Base-by-base conservation (phyloP, 1,140 invertebrate genomes). In the Mya arenaria region DNA sequence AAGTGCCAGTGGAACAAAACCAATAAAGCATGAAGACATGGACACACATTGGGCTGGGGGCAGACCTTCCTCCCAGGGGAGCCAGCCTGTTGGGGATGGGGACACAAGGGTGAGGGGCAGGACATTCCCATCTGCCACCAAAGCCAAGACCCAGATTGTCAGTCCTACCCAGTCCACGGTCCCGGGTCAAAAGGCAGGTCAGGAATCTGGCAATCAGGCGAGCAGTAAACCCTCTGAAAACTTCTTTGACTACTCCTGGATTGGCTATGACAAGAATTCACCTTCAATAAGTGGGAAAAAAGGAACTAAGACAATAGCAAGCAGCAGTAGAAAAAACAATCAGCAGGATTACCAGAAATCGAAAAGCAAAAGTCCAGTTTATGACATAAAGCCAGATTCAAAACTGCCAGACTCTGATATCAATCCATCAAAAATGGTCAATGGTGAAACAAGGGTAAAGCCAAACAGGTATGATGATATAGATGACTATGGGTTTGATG, bases 201-300 rank as follows among this genome's bases (percentile, higher is more conserved):
- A 75, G 25, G 25, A n/a, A n/a, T 10, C 48, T n/a, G 48, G 48
- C 48, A 17, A 52, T 17, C 48, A 3, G 19, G 60, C 19, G 3
- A 17, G 28, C 32, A 30, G 36, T 36, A 36, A 34, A 5, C 32
- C 56, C 30, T 80, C 77, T 37, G 77, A 80, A 58, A 66, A 55
- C 17, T 71, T 71, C 32, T 19, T 44, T 5, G 77, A 80, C 36
- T 80, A 71, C 44, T 55, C 77, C 3, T 80, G 77, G 77, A 10
- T 80, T 44, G 60, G 39, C 41, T 80, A 80, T 44, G 77, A 80
- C 34, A 28, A 41, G 32, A 56, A 80, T 36, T 71, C 77, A 6
- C 77, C 77, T 10, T 69, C 52, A 62, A 30, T 80, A 25, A 71
- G 77, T 71, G 77, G 77, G 17, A 80, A 80, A 56, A 80, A 80